phyloP scores from a whole-genome alignment of 2,888 invertebrate species.

The Nemotelus pantherinus region DNA sequence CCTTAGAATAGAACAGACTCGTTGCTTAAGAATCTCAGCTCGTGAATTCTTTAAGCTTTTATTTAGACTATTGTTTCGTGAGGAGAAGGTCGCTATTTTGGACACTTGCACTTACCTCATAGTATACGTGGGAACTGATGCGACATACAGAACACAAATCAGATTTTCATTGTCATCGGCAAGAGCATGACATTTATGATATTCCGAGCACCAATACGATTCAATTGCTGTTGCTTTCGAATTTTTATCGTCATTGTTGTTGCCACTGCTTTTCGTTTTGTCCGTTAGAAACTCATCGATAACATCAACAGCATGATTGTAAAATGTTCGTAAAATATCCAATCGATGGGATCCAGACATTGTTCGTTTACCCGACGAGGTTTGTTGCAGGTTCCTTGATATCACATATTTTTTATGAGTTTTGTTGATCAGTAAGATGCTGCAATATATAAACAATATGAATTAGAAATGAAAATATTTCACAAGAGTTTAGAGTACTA shows the following conservation, averaged over 20 bases:
- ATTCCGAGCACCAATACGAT: constrained; percentile 86
- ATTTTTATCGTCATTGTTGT: constrained; percentile 43
- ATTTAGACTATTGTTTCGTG: background rate
- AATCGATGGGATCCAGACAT: constrained; percentile 74
- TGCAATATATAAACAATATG: constrained; percentile 57
- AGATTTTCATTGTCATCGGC: constrained; percentile 71
- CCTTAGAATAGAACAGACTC: no score
- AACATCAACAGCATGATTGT: constrained; percentile 73
- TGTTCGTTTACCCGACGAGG: constrained; percentile 66
- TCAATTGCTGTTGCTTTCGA: constrained; percentile 61
- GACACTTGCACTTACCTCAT: constrained; percentile 68
- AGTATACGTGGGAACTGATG: constrained; percentile 78
- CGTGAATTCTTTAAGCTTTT: no score
- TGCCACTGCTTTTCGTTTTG: background rate
- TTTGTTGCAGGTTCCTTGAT: constrained; percentile 73
- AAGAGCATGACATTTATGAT: constrained; percentile 84
- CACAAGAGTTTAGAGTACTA: constrained; percentile 59
- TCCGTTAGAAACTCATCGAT: constrained; percentile 62
- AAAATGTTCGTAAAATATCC: constrained; percentile 79
- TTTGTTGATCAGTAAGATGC: constrained; percentile 75
- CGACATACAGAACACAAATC: constrained; percentile 78
- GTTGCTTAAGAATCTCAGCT: no score
- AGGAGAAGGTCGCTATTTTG: background rate
- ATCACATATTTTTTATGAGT: constrained; percentile 75
- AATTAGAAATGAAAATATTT: constrained; percentile 2